Evolutionary conservation across 1,140 invertebrate genomes (phyloP), one percentile per base, ranked within the genome.

Genomic region (Tetramorium simillimum): DNA sequence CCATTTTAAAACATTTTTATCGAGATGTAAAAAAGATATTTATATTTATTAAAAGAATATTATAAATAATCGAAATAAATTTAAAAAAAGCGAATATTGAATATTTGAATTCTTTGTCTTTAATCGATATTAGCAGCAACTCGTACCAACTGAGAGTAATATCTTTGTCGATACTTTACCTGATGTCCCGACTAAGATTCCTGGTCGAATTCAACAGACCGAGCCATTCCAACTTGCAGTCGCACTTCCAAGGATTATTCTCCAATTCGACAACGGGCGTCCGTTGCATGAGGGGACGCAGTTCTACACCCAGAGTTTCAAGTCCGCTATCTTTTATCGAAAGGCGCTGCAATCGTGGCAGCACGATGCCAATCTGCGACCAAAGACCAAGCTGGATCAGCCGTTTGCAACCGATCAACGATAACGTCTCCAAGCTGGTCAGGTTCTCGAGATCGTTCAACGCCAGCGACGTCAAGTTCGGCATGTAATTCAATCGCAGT

Each of bases 171-270:
- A 9, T 43, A 69, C 51, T 90, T 93, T 89, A 95, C 95, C 82
- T 94, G 24, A 95, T 93, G 51, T 93, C 91, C 10, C 87, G 89
- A 28, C 89, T 92, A 12, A 93, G 51, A 78, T 93, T 80, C 56
- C 58, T 93, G 0, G 93, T 92, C 5, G 90, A 81, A 56, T 95
- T 93, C 28, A 92, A 60, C 28, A 77, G 7, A 33, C 92, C 77
- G 0, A 96, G 70, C 95, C 95, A 95, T 28, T 94, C 93, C 91
- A 95, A 90, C 40, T 89, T 87, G 77, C 95, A 96, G 16, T 95
- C 94, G 75, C 95, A 96, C 1, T 85, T 86, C 95, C 95, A 96
- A 0, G 95, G 95, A 88, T 96, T 96, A 14, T 93, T 90, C 46
- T 94, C 93, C 4, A 96, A 78, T 78, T 94, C 93, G 2, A 95